Percentiles rank a stretch among this genome's conserved stretches.
Conservation (phyloP, 2,888 invertebrate genomes). For the Ochlodes sylvanus region DNA sequence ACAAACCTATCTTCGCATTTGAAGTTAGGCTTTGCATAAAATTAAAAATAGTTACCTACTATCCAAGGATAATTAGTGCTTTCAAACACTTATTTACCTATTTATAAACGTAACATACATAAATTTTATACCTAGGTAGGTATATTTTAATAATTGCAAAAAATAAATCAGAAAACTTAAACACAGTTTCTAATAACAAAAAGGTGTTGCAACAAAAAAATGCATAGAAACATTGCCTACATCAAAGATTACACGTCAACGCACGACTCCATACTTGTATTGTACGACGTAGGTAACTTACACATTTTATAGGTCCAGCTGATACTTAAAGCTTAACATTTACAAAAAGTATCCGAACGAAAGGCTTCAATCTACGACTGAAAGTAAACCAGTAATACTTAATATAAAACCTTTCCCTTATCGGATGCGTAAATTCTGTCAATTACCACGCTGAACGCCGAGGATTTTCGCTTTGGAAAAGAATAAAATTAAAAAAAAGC, state of each 20-base stretch:
- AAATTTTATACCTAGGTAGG: no score
- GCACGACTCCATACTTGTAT: no score
- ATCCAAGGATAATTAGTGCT: no score
- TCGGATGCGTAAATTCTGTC: conserved; percentile 74
- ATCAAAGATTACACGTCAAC: background rate
- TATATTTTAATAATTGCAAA: no score
- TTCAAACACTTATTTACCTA: no score
- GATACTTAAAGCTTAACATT: conserved; percentile 28
- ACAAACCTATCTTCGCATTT: no score
- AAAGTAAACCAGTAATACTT: conserved; percentile 48
- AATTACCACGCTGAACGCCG: conserved; percentile 58
- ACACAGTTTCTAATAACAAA: background rate
- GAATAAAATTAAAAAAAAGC: conserved; percentile 50
- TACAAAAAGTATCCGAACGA: conserved; percentile 29
- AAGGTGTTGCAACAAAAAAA: background rate
- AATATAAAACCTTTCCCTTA: conserved; percentile 60
- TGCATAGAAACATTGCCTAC: background rate
- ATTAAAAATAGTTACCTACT: no score
- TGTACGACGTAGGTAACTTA: background rate
- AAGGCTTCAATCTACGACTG: conserved; percentile 42
- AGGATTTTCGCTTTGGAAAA: conserved; percentile 52
- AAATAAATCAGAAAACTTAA: no score
- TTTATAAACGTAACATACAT: no score
- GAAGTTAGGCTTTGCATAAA: no score
- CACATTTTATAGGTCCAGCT: conserved; percentile 19